A percentile compares a stretch with the other conserved stretches of the same genome.
These are phyloP conservation scores for Antheraea yamamai DNA, from an alignment of 2,888 invertebrate species.

Conservation along the genomic window DNA sequence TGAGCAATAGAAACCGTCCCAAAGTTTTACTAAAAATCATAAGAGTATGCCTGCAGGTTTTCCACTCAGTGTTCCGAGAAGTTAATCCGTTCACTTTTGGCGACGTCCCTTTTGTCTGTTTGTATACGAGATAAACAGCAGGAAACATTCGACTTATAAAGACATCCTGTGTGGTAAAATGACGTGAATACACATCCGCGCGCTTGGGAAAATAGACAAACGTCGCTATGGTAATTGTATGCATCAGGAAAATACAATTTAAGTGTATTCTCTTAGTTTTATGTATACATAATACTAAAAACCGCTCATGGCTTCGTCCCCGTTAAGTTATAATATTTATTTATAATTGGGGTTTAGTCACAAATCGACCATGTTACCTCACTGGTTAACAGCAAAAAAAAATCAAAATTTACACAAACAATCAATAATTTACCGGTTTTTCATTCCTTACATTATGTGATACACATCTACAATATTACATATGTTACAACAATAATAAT, in stretches of 20 bases:
- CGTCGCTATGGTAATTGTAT: constrained; percentile 25
- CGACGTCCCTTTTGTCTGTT: constrained; percentile 49
- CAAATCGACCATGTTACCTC: too few relatives aligned
- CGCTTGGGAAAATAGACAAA: constrained; percentile 30
- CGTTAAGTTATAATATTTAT: too few relatives aligned
- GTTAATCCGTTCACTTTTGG: constrained; percentile 61
- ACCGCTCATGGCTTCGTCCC: too few relatives aligned
- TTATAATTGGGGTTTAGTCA: too few relatives aligned
- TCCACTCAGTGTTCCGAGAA: constrained; percentile 66
- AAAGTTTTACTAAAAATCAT: constrained; percentile 32
- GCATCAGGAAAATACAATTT: constrained; percentile 10
- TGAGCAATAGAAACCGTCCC: background rate
- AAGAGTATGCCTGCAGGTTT: constrained; percentile 70
- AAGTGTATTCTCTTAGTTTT: background rate
- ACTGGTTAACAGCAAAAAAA: too few relatives aligned
- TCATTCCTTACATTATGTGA: too few relatives aligned
- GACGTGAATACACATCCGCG: constrained; percentile 38
- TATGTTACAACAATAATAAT: too few relatives aligned
- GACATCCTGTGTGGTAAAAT: constrained; percentile 61
- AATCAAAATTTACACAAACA: too few relatives aligned
- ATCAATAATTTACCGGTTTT: too few relatives aligned
- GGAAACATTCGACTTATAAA: constrained; percentile 62
- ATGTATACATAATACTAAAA: background rate
- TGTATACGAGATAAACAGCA: constrained; percentile 45
- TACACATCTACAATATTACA: too few relatives aligned